Evolutionary conservation across 1,140 invertebrate genomes (phyloP), one percentile per base, ranked within the genome.

Genomic region (Temnothorax nylanderi): DNA sequence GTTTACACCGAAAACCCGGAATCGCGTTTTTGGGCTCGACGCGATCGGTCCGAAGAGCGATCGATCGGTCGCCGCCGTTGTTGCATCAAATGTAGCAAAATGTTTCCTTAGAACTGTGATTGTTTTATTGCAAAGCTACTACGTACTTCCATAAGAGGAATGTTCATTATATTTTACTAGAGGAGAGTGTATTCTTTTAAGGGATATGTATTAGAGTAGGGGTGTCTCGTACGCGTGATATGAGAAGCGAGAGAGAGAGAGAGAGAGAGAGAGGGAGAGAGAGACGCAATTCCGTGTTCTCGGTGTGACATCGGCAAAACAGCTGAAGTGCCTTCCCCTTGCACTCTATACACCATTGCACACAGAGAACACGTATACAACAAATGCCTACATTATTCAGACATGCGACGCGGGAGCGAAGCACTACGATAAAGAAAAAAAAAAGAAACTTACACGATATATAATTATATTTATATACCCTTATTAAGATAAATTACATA

Each of bases 381-480:
- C 56, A 89, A 37, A 88, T 65, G 77, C 65, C 58, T 78, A 84
- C 37, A 41, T 74, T 71, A 88, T 74, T 67, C 77, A 89, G 37
- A 87, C 37, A 69, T 37, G 69, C 65, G 60, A 75, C 11, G 87
- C 65, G 71, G 65, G 69, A 78, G 37, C 69, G 65, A 87, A 91
- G 60, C 76, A 90, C 89, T 91, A 90, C 80, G 44, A 82, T 58
- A 67, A 58, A 60, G 44, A 58, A 74, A 60, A 56, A 41, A 60
- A 89, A 74, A 89, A 75, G 69, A 81, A 87, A 89, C 89, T 94
- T 90, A 87, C 95, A 92, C 88, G 89, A 92, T 92, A 93, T 92
- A 92, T 95, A 94, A 96, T 95, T 96, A 96, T 95, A 96, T 96
- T 95, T 96, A 96, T 96, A 96, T 96, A 96, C 94, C 95, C 86